Base-by-base conservation (phyloP, 2,888 invertebrate genomes). In the Tiliacea aurago region DNA sequence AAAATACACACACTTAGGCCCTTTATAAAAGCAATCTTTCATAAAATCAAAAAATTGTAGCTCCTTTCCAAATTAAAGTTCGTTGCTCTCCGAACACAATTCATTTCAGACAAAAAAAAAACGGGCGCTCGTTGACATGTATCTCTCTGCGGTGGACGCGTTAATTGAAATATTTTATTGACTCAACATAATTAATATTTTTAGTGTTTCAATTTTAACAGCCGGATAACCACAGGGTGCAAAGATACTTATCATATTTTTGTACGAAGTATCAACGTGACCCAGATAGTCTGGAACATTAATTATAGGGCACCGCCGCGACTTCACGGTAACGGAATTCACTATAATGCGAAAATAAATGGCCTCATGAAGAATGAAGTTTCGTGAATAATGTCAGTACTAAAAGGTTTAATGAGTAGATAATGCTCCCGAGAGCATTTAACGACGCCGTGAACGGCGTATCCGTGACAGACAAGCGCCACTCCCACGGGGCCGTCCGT, bases 371-470 rank as follows among this genome's bases (percentile, higher is more conserved):
- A 82, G 80, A 87, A 89, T 87, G 86, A 28, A 86, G 81, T 81
- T 87, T 84, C 69, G 75, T 81, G 88, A 89, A 89, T 83, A 84
- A 86, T 79, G 80, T 70, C 76, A 76, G 84, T 81, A 78, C 78
- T 80, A 83, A 83, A 78, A 73, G 67, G 78, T 84, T 84, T 83
- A 86, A 87, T 84, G 85, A 84, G 86, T 81, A 81, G 73, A 83
- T 84, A 80, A 86, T 78, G 77, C 70, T 88, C 87, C 84, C 76
- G 86, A 83, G 85, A 86, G 88, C 83, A 86, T 87, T 89, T 90
- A 94, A 92, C 89, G 89, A 92, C 89, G 89, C 92, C 92, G 91
- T 92, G 90, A 91, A 92, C 86, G 90, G 90, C 84, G 87, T 89
- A 88, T 90, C 91, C 90, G 91, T 91, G 91, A 91, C 89, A 81